phyloP scores from a whole-genome alignment of 2,797 vertebrate genomes.

The Peromyscus melanophrys region DNA sequence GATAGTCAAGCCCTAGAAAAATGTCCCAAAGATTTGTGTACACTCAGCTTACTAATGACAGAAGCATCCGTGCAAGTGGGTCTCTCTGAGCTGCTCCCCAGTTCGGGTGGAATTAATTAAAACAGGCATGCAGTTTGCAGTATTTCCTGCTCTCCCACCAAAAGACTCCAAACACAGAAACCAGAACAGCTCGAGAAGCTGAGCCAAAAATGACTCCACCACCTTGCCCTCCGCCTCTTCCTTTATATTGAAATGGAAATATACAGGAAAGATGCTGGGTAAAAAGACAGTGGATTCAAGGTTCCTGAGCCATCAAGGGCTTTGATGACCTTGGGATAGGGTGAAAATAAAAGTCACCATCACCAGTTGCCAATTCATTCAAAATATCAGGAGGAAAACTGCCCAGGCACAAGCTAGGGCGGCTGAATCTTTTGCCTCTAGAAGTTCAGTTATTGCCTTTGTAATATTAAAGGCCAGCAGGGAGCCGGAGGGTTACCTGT shows the following conservation, averaged over 20 bases:
- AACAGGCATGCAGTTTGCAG: constrained; percentile 83
- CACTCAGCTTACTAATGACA: constrained; percentile 78
- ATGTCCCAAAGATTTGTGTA: constrained; percentile 81
- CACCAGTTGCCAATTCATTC: constrained; percentile 49
- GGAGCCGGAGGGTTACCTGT: constrained; percentile 43
- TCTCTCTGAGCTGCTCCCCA: constrained; percentile 82
- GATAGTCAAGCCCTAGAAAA: constrained; percentile 77
- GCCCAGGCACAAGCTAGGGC: not conserved
- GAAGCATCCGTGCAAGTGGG: constrained; percentile 78
- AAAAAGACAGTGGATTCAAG: constrained; percentile 5
- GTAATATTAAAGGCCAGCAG: constrained; percentile 64
- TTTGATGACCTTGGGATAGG: constrained; percentile 69
- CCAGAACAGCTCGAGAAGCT: constrained; percentile 84
- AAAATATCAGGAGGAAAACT: not conserved
- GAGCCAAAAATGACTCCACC: constrained; percentile 78
- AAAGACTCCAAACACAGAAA: constrained; percentile 84
- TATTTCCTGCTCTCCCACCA: constrained; percentile 84
- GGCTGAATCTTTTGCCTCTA: constrained; percentile 33
- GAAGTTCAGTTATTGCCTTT: constrained; percentile 39
- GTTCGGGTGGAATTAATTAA: constrained; percentile 88
- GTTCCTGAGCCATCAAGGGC: constrained; percentile 49
- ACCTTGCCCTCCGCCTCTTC: constrained; percentile 66
- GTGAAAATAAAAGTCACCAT: constrained; percentile 39
- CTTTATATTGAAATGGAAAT: constrained; percentile 61
- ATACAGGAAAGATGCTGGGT: constrained; percentile 52